A percentile compares a stretch with the other conserved stretches of the same genome.
phyloP scores from a whole-genome alignment of 92 coral and sea anemone genomes.

The Porites lobata region DNA sequence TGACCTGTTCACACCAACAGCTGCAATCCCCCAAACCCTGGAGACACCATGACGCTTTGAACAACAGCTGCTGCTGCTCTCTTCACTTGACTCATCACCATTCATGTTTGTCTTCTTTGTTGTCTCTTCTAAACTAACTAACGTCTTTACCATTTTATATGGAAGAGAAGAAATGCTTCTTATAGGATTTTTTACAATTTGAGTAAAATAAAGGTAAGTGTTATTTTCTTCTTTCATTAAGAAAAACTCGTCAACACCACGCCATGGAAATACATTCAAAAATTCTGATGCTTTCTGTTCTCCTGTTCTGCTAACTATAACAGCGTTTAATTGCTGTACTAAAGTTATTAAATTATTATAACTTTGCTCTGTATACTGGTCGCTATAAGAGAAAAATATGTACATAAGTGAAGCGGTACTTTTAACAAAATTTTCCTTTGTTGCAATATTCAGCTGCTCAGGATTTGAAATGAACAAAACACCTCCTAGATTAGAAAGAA shows the following conservation, averaged over 20 bases:
- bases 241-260: no score
- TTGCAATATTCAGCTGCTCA: slow-evolving; percentile 11
- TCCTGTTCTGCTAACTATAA: no score
- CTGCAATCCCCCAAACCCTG: fast-evolving
- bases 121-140: slow-evolving; percentile 1
- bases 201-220: background rate
- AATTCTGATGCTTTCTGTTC: no score
- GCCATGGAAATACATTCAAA: no score
- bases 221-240: background rate
- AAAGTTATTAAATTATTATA: no score
- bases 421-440: no score
- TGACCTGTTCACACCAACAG: background rate
- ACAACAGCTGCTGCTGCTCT: background rate
- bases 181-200: no score
- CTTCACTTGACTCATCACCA: background rate
- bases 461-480: background rate
- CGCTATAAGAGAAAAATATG: no score
- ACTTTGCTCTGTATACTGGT: no score
- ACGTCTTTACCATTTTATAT: slow-evolving; percentile 15
- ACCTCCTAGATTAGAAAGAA: background rate
- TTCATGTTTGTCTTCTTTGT: background rate
- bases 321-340: no score
- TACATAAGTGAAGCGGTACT: no score
- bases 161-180: no score
- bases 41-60: background rate